phyloP scores from a whole-genome alignment of 2,113 vertebrate genomes.

The Rhabdomys dilectus region DNA sequence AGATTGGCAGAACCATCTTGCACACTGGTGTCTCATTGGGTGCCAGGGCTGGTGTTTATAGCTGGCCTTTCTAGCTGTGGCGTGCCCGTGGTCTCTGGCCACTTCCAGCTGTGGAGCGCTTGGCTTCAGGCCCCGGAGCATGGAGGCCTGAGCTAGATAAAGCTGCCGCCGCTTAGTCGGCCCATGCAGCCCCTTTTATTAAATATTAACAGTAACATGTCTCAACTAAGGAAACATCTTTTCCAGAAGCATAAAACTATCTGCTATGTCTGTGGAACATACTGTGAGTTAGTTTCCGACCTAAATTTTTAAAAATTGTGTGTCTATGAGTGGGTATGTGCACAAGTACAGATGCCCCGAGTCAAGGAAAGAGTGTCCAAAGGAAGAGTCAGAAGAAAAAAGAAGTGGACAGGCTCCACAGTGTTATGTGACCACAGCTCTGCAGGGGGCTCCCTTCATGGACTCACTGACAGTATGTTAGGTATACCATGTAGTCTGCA shows the following conservation, averaged over 20 bases:
- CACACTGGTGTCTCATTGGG: no score
- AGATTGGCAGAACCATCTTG: no score
- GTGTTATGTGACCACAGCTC: background rate
- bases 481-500: background rate
- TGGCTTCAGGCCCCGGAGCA: no score
- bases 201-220: no score
- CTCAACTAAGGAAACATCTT: slow-evolving; percentile 8
- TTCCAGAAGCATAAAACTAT: slow-evolving; percentile 5
- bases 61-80: no score
- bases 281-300: background rate
- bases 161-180: no score
- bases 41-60: no score
- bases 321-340: background rate
- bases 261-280: background rate
- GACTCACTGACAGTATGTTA: background rate
- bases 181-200: no score
- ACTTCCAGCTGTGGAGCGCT: no score
- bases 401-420: background rate
- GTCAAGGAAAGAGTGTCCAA: background rate
- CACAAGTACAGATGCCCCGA: background rate
- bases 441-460: background rate
- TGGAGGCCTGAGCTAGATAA: no score
- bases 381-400: background rate
- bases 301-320: background rate
- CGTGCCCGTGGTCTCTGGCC: no score